A percentile compares a stretch with the other conserved stretches of the same genome.
Conservation (phyloP, 2,797 vertebrate species). For the Bradypodion pumilum region DNA sequence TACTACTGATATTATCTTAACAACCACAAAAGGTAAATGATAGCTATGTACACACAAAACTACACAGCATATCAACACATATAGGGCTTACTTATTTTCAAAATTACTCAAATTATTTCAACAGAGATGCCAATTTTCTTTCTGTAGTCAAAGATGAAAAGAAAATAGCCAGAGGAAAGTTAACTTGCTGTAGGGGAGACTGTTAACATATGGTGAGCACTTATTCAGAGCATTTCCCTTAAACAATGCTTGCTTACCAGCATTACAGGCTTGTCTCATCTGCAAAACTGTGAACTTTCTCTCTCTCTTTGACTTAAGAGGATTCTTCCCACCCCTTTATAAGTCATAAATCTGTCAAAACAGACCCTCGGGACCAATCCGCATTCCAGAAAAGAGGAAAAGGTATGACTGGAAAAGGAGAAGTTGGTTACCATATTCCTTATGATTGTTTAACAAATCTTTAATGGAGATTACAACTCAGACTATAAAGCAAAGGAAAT, state of each 20-base stretch:
- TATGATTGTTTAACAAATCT: background rate
- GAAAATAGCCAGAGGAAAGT: background rate
- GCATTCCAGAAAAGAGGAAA: fast-evolving
- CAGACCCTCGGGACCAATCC: constrained; percentile 1
- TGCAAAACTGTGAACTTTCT: constrained; percentile 19
- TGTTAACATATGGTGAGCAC: constrained; percentile 10
- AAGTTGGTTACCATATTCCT: background rate
- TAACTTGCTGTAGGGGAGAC: background rate
- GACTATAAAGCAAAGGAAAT: background rate
- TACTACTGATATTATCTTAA: background rate
- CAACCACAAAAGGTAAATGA: background rate
- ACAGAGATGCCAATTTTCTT: background rate
- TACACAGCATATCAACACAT: background rate
- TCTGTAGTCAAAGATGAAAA: background rate
- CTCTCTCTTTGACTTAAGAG: constrained; percentile 12
- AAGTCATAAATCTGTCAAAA: constrained; percentile 13
- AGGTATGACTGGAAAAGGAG: background rate
- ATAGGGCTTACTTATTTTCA: constrained; percentile 8
- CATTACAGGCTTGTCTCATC: constrained; percentile 20
- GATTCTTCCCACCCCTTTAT: background rate
- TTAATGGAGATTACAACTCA: background rate
- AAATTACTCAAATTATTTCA: background rate
- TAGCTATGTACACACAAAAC: background rate
- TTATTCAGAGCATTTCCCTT: constrained; percentile 10
- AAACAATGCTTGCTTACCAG: background rate